Base-by-base conservation (phyloP, 2,888 invertebrate species). In the Tenodera sinensis region DNA sequence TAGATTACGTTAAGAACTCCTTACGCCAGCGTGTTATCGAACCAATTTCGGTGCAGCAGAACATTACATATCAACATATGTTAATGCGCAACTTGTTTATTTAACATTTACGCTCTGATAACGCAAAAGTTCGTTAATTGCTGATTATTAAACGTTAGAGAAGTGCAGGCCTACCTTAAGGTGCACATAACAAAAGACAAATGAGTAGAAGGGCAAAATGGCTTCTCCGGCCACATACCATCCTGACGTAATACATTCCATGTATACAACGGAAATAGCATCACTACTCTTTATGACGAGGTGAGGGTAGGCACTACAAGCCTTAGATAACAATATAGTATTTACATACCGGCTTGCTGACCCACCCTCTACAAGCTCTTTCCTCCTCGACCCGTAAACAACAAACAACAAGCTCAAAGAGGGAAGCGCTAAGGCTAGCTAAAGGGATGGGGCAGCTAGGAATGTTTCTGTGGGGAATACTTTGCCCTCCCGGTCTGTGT, bases 281-380 rank as follows among this genome's bases (percentile, higher is more conserved):
- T 71, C 54, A 71, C 54, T 71, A 71, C 54, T 71, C 54, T 71
- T 71, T 71, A 71, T 71, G 54, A 71, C 54, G 54, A 71, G 54
- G 54, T 71, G 54, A 71, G 54, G 54, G 54, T 71, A 71, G 54
- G 54, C 25, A 71, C 54, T 71, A 8, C 54, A 25, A 71, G 54
- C 54, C 54, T 71, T 71, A 87, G 82, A 87, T 30, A 87, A 87
- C 87, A 87, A 87, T 87, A 85, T 85, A 85, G 47, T 85, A 85
- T 85, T 85, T 85, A 87, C 87, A 87, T 87, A 87, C 87, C 87
- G 87, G 28, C 83, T 84, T 82, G 54, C 54, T 71, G 87, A 82
- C 83, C 87, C 54, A 71, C 54, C 82, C 87, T 83, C 9, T 82
- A 81, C 47, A 47, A 25, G 20, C 54, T 71, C 54, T 71, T 71